phyloP scores from a whole-genome alignment of 2,888 invertebrate genomes.

The Torymus auratus region DNA sequence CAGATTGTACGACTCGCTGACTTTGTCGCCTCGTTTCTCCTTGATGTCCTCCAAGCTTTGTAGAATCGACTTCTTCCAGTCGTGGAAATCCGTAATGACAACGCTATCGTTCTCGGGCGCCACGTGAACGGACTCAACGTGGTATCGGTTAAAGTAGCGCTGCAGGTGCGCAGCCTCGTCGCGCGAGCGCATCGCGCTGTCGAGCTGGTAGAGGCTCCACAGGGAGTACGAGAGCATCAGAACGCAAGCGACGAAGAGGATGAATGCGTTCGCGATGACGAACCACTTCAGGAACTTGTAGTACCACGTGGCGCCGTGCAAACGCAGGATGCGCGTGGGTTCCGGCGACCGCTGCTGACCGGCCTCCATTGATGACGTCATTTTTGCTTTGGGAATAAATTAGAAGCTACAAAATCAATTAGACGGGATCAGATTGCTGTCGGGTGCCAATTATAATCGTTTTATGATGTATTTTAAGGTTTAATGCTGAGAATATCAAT shows the following conservation, averaged over 20 bases:
- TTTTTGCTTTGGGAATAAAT: no score
- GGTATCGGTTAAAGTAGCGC: not conserved
- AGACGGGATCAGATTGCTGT: no score
- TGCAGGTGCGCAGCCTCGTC: not conserved
- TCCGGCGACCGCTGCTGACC: no score
- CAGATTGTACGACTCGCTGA: conserved; percentile 17
- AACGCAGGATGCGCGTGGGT: no score
- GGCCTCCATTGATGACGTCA: no score
- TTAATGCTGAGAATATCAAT: no score
- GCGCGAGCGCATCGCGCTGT: conserved; percentile 20
- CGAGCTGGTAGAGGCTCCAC: conserved; percentile 44
- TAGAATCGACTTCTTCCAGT: conserved; percentile 32
- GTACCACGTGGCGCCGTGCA: not conserved
- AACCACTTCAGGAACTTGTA: conserved; percentile 47
- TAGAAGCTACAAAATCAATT: no score
- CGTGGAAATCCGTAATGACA: conserved; percentile 17
- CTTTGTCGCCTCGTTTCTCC: not conserved
- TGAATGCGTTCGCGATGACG: conserved; percentile 23
- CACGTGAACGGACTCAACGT: not conserved
- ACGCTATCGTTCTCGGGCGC: not conserved
- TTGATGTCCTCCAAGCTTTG: conserved; percentile 10
- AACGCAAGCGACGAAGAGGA: conserved; percentile 35
- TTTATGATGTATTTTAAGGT: no score
- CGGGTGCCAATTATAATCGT: no score
- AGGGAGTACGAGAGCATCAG: conserved; percentile 29